A percentile compares a stretch with the other conserved stretches of the same genome.
phyloP scores from a whole-genome alignment of 2,113 vertebrate genomes.

The Mormyrus lacerda region DNA sequence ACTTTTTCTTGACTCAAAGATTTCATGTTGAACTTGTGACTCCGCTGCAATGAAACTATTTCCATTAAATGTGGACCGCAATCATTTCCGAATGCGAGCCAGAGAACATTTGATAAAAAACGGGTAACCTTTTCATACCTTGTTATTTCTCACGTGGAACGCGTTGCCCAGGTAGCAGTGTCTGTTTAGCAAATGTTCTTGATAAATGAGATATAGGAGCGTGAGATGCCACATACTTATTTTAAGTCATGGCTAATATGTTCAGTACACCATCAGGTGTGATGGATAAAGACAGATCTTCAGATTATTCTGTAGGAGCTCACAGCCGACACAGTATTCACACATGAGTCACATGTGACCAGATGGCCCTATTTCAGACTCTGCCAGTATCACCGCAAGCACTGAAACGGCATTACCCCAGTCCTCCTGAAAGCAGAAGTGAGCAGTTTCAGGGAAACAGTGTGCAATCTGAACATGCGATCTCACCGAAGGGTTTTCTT shows the following conservation, averaged over 20 bases:
- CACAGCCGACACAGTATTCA: background rate
- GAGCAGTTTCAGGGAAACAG: background rate
- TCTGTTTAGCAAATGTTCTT: background rate
- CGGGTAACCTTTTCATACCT: background rate
- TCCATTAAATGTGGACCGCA: background rate
- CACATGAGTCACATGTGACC: background rate
- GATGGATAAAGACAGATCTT: background rate
- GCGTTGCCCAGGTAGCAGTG: background rate
- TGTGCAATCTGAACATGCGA: background rate
- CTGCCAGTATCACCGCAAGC: background rate
- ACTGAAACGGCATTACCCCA: background rate
- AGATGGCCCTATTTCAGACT: constrained; percentile 4
- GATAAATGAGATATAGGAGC: background rate
- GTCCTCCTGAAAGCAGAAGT: background rate
- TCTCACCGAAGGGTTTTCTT: background rate
- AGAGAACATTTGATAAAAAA: background rate
- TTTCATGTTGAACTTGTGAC: background rate
- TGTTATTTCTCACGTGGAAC: background rate
- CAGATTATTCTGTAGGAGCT: background rate
- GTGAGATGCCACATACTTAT: background rate
- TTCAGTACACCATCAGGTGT: background rate
- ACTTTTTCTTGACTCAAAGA: background rate
- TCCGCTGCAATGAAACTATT: background rate
- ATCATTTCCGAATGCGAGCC: background rate
- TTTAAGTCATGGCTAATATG: background rate